Base-by-base conservation (phyloP, 2,797 vertebrate genomes). In the Threskiornis aethiopicus region DNA sequence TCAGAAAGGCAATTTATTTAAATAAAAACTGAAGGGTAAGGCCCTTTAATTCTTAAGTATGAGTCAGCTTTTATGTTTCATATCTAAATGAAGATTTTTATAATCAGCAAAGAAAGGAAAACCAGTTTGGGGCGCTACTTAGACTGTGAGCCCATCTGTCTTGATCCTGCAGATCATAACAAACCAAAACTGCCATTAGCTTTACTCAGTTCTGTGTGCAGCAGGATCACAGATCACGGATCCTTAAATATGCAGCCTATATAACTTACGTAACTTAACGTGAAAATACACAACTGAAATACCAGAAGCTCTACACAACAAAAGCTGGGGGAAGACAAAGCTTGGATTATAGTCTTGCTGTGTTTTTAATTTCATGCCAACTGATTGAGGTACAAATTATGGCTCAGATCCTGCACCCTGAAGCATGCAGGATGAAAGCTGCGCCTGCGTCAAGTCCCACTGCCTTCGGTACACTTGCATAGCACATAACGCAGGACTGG, bases 21-120 rank as follows among this genome's bases (percentile, higher is more conserved):
- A 84, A 64, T 52, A 57, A 94, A 82, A 91, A 67, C 58, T 58
- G 71, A 64, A 81, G 29, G 29, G 26, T 47, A 89, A 90, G 89
- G 93, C 65, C 58, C 57, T 91, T 93, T 69, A 83, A 84, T 87
- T 91, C 71, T 91, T 87, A 96, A 84, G 46, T 93, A 94, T 97
- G 95, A 97, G 95, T 97, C 97, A 97, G 96, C 95, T 95, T 95
- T 96, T 96, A 58, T 35, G 57, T 81, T 93, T 78, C 62, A 29
- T 39, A 78, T 85, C 72, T 84, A 93, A 91, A 86, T 12, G 35
- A 85, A 81, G 65, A 80, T 77, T 92, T 90, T 90, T 78, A 51
- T 35, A 62, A 87, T 39, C 54, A 62, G 61, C 39, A 89, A 75
- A 77, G 75, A 61, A 89, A 87, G 37, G 44, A 82, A 96, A 92